Evolutionary conservation across 2,797 vertebrate genomes (phyloP), one percentile per base, ranked within the genome.

Genomic region (Rhinella marina): DNA sequence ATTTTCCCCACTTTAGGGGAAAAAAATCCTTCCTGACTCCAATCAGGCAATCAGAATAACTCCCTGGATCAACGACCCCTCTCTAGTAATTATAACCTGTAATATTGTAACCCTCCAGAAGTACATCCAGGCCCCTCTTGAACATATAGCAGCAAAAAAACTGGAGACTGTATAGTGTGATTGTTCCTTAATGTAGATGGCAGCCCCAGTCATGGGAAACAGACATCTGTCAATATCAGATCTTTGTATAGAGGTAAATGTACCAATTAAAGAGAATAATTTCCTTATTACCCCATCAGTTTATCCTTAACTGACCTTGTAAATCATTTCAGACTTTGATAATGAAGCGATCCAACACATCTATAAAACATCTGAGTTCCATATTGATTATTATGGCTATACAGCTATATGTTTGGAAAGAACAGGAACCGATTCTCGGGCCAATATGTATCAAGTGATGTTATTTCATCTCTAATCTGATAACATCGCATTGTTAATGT

Each of bases 371-470:
- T 76, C 73, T 77, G 75, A 77, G 50, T 77, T n/a, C 50, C 75
- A 77, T 70, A 83, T 29, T 83, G 27, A 72, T 84, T 84, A 73
- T 73, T 84, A 72, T 73, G 68, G 16, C 27, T 84, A 66, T 72
- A 84, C 75, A 29, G 25, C 52, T 84, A 72, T 84, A 84, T 72
- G 57, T 73, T 73, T 72, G 82, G 82, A 73, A 84, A 21, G 66
- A 73, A 72, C 59, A 64, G 12, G 41, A 81, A 50, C 80, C 7
- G 3, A 25, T 50, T 64, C 80, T 81, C 16, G 48, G 57, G 80
- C 80, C 59, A 81, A 64, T 64, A 64, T 64, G 80, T 81, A 64
- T 81, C 80, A 81, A 64, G 79, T 81, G 79, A 81, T 62, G 29
- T 81, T 81, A 81, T 81, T 48, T 61, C n/a, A 81, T 81, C 32